Conservation (phyloP, 2,113 vertebrate species). For the Lepus timidus region DNA sequence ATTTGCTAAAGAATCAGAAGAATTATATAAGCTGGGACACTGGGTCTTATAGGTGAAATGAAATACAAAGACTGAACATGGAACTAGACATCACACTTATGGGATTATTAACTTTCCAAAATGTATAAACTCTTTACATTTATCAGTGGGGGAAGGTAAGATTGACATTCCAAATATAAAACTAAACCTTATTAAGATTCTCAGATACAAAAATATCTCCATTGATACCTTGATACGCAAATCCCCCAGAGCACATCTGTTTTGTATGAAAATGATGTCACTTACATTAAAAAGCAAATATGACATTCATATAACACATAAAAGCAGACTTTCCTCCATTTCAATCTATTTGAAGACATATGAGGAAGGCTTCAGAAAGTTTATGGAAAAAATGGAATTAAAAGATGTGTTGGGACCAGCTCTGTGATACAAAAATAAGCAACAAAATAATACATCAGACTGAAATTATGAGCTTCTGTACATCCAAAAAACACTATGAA, state of each 20-base stretch:
- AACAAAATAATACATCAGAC: no score
- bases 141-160: neutral
- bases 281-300: conserved; percentile 28
- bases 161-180: conserved; percentile 55
- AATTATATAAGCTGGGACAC: conserved; percentile 21
- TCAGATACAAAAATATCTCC: conserved; percentile 11
- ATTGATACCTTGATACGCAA: neutral
- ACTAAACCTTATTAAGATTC: neutral
- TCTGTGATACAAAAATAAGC: no score
- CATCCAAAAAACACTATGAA: no score
- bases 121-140: neutral
- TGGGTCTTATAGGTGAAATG: neutral
- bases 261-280: conserved; percentile 41
- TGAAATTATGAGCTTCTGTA: no score
- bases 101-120: neutral
- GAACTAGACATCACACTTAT: neutral
- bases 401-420: no score
- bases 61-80: neutral
- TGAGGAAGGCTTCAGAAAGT: no score
- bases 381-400: no score
- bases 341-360: conserved; percentile 12
- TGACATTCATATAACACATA: neutral
- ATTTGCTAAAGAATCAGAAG: neutral
- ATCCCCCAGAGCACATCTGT: neutral
- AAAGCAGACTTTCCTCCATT: neutral